Conservation (phyloP, 2,113 vertebrate species). For the Bagarius yarrelli region DNA sequence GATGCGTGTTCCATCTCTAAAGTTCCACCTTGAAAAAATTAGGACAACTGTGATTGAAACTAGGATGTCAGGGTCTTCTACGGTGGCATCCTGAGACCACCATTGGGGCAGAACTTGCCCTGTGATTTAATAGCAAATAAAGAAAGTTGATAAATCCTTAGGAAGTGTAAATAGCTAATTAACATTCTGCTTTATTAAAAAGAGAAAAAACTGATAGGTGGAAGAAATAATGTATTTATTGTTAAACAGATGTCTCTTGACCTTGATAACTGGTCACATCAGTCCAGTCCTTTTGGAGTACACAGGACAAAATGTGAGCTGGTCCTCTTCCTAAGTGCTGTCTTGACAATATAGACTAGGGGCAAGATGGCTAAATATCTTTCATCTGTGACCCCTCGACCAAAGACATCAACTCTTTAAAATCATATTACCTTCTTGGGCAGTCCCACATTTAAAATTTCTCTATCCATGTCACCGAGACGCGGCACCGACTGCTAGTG, state of each 20-base stretch:
- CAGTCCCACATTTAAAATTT: conserved; percentile 84
- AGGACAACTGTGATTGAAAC: background rate
- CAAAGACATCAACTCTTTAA: conserved; percentile 76
- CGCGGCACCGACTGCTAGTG: conserved; percentile 91
- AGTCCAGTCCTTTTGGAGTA: conserved; percentile 7
- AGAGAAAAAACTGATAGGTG: background rate
- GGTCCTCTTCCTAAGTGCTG: background rate
- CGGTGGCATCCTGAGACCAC: background rate
- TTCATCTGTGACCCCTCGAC: conserved; percentile 39
- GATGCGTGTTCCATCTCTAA: conserved; percentile 14
- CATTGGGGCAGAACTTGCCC: background rate
- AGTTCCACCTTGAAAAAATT: conserved; percentile 13
- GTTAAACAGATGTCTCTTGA: conserved; percentile 33
- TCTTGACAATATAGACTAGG: conserved; percentile 1
- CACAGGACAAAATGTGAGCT: background rate
- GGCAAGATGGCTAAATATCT: conserved; percentile 13
- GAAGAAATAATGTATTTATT: conserved; percentile 5
- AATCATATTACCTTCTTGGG: conserved; percentile 82
- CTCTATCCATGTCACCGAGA: conserved; percentile 83
- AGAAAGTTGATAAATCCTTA: conserved; percentile 10
- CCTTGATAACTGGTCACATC: conserved; percentile 29
- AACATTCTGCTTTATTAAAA: conserved; percentile 31
- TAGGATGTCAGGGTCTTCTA: background rate
- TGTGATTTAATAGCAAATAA: background rate
- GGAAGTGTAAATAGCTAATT: conserved; percentile 51